These are phyloP conservation scores for Zingel zingel DNA, from an alignment of 2,113 vertebrate species.

Conservation along the genomic window DNA sequence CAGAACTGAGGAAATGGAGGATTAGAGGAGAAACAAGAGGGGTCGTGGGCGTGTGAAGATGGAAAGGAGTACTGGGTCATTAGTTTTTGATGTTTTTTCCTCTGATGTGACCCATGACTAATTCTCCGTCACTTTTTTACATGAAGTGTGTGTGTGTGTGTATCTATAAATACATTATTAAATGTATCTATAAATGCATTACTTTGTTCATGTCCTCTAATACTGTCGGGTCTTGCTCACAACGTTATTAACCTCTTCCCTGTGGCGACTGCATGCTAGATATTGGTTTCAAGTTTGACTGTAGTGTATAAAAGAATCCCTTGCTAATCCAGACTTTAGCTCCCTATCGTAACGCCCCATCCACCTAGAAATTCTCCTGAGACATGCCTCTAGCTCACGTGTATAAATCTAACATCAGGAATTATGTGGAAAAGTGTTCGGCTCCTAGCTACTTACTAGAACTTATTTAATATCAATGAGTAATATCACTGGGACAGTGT, in stretches of 20 bases:
- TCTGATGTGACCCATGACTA: conserved; percentile 42
- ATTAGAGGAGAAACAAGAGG: conserved; percentile 35
- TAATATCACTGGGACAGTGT: not conserved
- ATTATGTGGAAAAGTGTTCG: not conserved
- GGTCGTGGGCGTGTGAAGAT: conserved; percentile 31
- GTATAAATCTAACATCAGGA: conserved; percentile 14
- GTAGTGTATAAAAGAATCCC: conserved; percentile 25
- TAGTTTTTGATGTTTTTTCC: conserved; percentile 44
- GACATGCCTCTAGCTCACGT: conserved; percentile 9
- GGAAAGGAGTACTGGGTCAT: conserved; percentile 30
- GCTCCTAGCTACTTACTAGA: not conserved
- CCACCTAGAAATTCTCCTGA: conserved; percentile 34
- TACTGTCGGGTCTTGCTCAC: not conserved
- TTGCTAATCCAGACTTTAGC: conserved; percentile 52
- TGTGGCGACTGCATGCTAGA: not conserved
- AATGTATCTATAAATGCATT: not conserved
- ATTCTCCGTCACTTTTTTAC: conserved; percentile 4
- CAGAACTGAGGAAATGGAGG: conserved; percentile 39
- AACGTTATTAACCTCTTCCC: conserved; percentile 21
- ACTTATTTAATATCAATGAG: not conserved
- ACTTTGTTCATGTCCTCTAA: conserved; percentile 14
- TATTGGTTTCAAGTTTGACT: conserved; percentile 47
- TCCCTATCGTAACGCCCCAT: conserved; percentile 19
- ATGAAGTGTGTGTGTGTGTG: not conserved
- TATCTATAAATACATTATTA: conserved; percentile 12